phyloP scores from a whole-genome alignment of 1,140 invertebrate genomes.

The Gyrodactylus salaris region DNA sequence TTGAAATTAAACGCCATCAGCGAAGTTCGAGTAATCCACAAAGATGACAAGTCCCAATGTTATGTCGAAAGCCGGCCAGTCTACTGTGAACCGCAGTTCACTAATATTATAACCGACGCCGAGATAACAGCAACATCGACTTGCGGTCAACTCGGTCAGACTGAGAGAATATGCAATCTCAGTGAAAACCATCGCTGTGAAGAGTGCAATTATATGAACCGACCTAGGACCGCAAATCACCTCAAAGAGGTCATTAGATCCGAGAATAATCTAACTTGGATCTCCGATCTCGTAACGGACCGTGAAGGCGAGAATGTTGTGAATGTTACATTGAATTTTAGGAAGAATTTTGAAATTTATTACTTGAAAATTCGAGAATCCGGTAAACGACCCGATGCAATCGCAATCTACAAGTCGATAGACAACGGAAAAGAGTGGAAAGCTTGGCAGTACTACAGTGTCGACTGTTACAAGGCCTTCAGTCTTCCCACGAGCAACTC shows the following conservation, averaged over 20 bases:
- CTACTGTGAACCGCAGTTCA: neutral
- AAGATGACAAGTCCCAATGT: neutral
- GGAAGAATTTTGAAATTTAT: conserved; percentile 1
- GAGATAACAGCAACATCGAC: neutral
- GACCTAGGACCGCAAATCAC: neutral
- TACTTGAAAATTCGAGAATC: neutral
- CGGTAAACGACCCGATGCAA: neutral
- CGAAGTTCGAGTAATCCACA: neutral
- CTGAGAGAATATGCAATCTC: neutral
- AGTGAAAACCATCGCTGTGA: neutral
- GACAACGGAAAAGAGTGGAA: neutral
- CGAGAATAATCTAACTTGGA: neutral
- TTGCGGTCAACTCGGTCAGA: neutral
- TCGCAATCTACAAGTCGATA: conserved; percentile 1
- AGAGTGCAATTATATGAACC: neutral
- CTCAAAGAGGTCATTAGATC: neutral
- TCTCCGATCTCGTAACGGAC: neutral
- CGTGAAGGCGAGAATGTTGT: neutral
- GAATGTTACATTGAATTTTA: neutral
- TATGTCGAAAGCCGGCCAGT: neutral
- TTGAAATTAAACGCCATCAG: too few relatives aligned
- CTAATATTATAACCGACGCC: conserved; percentile 1
- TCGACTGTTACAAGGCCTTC: conserved; percentile 1
- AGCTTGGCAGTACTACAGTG: neutral
- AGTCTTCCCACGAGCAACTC: neutral